These are phyloP conservation scores for Lerista edwardsae DNA, from an alignment of 2,797 vertebrate species.

Conservation along the genomic window DNA sequence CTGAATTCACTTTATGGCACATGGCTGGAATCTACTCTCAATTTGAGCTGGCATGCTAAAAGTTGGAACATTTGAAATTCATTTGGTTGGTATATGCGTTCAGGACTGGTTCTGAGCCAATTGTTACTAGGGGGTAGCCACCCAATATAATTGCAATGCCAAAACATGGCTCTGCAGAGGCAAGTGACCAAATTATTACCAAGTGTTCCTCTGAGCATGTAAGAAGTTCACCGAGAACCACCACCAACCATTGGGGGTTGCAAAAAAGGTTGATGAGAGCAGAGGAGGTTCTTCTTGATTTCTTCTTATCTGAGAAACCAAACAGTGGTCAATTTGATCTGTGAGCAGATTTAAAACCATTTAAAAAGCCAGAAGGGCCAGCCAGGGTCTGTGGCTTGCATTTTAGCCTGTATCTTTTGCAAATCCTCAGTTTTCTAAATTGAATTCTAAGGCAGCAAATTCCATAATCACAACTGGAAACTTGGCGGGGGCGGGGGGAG, in stretches of 20 bases:
- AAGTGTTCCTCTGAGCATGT: not conserved
- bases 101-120: not conserved
- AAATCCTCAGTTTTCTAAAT: not conserved
- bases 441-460: not conserved
- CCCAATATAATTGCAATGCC: too few species aligned
- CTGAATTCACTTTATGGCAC: not conserved
- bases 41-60: not conserved
- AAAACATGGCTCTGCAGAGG: too few species aligned
- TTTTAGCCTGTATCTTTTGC: not conserved
- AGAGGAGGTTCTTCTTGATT: not conserved
- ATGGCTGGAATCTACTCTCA: not conserved
- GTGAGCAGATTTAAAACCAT: not conserved
- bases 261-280: not conserved
- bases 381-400: not conserved
- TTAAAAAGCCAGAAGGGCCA: not conserved
- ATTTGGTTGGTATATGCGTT: not conserved
- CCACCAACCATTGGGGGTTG: too few species aligned
- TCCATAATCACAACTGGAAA: not conserved
- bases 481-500: accelerated
- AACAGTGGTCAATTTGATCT: not conserved
- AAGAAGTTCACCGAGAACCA: not conserved
- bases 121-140: not conserved
- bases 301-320: not conserved
- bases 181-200: not conserved
- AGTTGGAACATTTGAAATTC: not conserved